Base-by-base conservation (phyloP, 2,888 invertebrate species). In the Dolichopus griseipennis region DNA sequence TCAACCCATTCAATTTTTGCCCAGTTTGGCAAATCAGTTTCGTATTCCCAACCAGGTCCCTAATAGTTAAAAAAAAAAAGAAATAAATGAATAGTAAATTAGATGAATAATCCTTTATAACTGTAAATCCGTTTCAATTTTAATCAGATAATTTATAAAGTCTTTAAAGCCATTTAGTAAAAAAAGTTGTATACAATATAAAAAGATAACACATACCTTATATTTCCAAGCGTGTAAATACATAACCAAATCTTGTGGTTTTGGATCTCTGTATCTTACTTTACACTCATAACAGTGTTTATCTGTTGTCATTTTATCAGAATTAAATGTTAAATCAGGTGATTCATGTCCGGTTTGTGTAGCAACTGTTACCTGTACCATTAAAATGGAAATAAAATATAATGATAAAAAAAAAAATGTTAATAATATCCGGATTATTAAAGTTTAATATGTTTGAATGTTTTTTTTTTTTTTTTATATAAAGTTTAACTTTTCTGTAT, bases 221-320 rank as follows among this genome's bases (percentile, higher is more conserved):
- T 94, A 94, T 77, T 92, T 92, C 92, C 93, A 93, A 41, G 97
- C 97, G 82, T 97, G 97, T 64, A 97, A 86, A 82, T 94, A 97
- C 93, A 97, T 95, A 74, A 96, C 90, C 70, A 97, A 86, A 81
- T 97, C 95, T 73, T 91, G 88, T 0, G 94, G 93, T 72, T 91
- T 88, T 0, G 97, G 97, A 81, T 97, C 97, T 72, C 92, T 85
- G 83, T 93, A 96, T 70, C 92, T 86, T 69, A 93, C 91, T 82
- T 93, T 93, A 82, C 97, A 97, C 82, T 95, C 94, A 79, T 92
- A 91, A 83, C 97, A 97, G 79, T 94, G 90, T 61, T 90, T 89
- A 79, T 96, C 95, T 15, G 90, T 82, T 15, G 90, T 87, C 83
- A 92, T 86, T 77, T 91, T 90, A 72, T 89, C 88, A 64, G 86